Evolutionary conservation across 2,888 invertebrate species (phyloP), one percentile per base, ranked within the genome.

Genomic region (Oasisia sp.): DNA sequence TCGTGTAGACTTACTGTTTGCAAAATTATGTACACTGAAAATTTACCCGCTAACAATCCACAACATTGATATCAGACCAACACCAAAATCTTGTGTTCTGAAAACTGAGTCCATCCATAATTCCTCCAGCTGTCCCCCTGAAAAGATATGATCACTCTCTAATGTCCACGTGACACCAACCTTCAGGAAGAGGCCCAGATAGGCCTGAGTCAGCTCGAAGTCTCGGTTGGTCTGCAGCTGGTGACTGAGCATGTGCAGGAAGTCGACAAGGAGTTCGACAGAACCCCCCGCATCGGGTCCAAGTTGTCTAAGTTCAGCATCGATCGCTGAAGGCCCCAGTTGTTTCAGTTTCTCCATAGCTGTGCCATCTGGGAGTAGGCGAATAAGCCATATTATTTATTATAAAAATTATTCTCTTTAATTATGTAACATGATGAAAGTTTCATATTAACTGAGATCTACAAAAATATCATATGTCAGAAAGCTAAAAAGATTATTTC

Each of bases 121-220:
- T 50, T 50, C 50, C 9, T 50, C 50, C 50, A 7, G 50, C 1
- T 8, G 14, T 50, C 50, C 50, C 50, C 50, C 50, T 50, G n/a
- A 74, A 27, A 74, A 56, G 27, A 74, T 74, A 74, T 19, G n/a
- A 74, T 7, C 0, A 27, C 50, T 50, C 50, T 32, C 90, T 14
- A 90, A 32, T 38, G 32, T 90, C 50, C 50, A 50, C 14, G 50
- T 50, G 50, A 9, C 19, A 91, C 90, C 91, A 92, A 97, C 97
- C 96, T 99, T 99, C 58, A 99, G 96, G 96, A 98, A 99, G 91
- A 99, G 97, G 91, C 98, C 98, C 93, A 99, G 97, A 96, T 99
- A 99, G 0, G 99, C 98, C 96, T 99, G 98, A 0, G 98, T 97
- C 92, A 99, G 96, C 97, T 99, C 99, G 96, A 98, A 99, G 96